phyloP scores from a whole-genome alignment of 2,888 invertebrate species.

The Adela reaumurella region DNA sequence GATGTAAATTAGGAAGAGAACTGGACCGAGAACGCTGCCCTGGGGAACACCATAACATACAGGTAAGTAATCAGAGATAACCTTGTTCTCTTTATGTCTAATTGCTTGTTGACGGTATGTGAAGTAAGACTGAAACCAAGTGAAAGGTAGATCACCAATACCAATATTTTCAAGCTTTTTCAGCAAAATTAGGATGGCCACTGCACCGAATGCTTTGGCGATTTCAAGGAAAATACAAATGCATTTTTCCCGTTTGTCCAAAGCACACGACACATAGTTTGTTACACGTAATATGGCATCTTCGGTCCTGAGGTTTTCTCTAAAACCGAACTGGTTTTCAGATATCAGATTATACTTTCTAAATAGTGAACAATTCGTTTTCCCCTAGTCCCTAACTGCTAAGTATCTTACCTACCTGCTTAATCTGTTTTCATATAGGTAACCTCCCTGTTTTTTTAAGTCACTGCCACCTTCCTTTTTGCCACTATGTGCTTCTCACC shows the following conservation, averaged over 20 bases:
- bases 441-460: too few relatives aligned
- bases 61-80: background rate
- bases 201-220: background rate
- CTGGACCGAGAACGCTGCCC: background rate
- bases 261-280: background rate
- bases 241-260: background rate
- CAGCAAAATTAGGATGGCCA: background rate
- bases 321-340: background rate
- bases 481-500: too few relatives aligned
- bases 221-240: background rate
- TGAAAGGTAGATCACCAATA: background rate
- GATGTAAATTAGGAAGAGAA: background rate
- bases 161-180: background rate
- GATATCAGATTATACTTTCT: background rate
- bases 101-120: background rate
- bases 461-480: too few relatives aligned
- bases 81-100: background rate
- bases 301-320: background rate
- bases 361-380: too few relatives aligned
- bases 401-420: too few relatives aligned
- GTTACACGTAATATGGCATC: background rate
- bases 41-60: background rate
- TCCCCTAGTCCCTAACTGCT: too few relatives aligned
- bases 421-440: too few relatives aligned
- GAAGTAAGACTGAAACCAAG: background rate